A percentile compares a stretch with the other conserved stretches of the same genome.
Evolutionary conservation across 2,797 vertebrate species (phyloP).

Genomic region (Serranus cabrilla): DNA sequence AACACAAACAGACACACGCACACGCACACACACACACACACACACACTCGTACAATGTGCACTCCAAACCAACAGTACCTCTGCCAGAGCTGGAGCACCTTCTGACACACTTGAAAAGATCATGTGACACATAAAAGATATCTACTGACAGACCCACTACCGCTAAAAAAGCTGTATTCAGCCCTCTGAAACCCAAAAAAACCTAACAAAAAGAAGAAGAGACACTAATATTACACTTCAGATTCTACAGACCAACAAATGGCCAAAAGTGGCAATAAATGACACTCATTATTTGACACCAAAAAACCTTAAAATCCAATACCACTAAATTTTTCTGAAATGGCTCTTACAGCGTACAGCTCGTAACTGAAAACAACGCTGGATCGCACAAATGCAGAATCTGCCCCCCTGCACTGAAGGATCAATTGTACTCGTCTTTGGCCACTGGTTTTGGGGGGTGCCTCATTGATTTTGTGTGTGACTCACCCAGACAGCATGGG

Average conservation of each 20-base stretch:
- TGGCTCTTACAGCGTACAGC: not conserved
- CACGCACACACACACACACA: not conserved
- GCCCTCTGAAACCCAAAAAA: not conserved
- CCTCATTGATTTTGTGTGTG: conserved; percentile 46
- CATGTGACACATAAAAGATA: not conserved
- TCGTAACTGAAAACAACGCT: conserved; percentile 1
- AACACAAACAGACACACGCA: not conserved
- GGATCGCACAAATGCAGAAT: not conserved
- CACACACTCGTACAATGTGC: conserved; percentile 1
- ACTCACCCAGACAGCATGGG: conserved; percentile 31
- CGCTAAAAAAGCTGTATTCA: not conserved
- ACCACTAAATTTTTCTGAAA: not conserved
- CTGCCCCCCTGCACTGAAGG: not conserved
- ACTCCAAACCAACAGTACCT: not conserved
- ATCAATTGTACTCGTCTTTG: conserved; percentile 51
- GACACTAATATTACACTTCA: not conserved
- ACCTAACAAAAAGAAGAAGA: not conserved
- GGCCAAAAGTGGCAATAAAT: not conserved
- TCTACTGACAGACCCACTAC: conserved; percentile 5
- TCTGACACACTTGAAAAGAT: conserved; percentile 20
- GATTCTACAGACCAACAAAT: not conserved
- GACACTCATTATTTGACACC: not conserved
- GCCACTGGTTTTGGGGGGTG: conserved; percentile 32
- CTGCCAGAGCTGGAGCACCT: conserved; percentile 24
- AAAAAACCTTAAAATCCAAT: conserved; percentile 9